Base-by-base conservation (phyloP, 2,888 invertebrate species). In the Drosophila villosipedis region DNA sequence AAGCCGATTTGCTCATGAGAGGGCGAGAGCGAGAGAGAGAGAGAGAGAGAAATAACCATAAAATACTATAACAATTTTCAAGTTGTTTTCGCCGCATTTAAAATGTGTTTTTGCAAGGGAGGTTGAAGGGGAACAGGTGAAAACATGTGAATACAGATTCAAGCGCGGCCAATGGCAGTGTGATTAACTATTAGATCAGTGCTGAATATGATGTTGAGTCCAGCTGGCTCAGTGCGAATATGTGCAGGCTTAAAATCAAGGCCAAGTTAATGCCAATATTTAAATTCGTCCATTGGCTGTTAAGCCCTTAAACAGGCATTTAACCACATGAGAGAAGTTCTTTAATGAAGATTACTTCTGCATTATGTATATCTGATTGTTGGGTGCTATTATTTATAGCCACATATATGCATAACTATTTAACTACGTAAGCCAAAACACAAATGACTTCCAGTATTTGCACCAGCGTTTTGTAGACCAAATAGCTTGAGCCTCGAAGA, bases 1-100 rank as follows among this genome's bases (percentile, higher is more conserved):
- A 85, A 88, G 88, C 85, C 85, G 83, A 88, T 88, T 88, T 84
- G 50, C 39, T 43, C 41, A 28, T 30, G 35, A 49, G 53, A 28
- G 52, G 37, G 33, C 49, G n/a, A 47, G 39, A 31, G 33, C 22
- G 35, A 47, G 31, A 52, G 49, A 30, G 28, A 28, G n/a, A 47
- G 39, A 31, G 33, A 28, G 35, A 47, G 31, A 52, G 43, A 30
- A 58, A 62, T 73, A 81, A 78, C 76, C 83, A 73, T 78, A 85
- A 80, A 84, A 76, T 83, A 77, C 58, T 55, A 67, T 50, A 84
- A 74, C 66, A 76, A 78, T 78, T 80, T 87, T 59, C 71, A 72
- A 80, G 75, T 71, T 77, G 73, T 77, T 86, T 84, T 76, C 58
- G 61, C 60, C 33, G n/a, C 59, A 65, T 62, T 68, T 65, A 54